A percentile compares a stretch with the other conserved stretches of the same genome.
Conservation (phyloP, 1,140 invertebrate species). For the Lasaia peninsularis region DNA sequence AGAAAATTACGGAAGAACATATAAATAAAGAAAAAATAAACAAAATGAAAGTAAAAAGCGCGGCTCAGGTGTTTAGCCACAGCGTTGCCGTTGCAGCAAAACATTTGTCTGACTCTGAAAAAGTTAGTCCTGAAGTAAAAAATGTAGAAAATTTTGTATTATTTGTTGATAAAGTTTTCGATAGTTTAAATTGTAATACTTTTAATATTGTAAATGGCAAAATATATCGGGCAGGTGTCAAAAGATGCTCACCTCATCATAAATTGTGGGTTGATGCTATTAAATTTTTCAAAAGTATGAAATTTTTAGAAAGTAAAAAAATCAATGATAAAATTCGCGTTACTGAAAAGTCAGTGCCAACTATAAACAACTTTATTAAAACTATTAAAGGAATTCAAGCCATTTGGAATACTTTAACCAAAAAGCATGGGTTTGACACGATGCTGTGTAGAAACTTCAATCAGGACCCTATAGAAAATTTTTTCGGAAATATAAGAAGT, state of each 20-base stretch:
- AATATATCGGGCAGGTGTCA: constrained; percentile 25
- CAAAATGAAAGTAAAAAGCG: constrained; percentile 23
- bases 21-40: constrained; percentile 27
- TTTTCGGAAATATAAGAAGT: constrained; percentile 31
- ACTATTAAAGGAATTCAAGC: constrained; percentile 24
- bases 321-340: constrained; percentile 15
- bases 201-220: constrained; percentile 24
- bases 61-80: too few species aligned
- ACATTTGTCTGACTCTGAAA: constrained; percentile 20
- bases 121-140: constrained; percentile 18
- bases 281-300: constrained; percentile 21
- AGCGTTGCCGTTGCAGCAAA: too few species aligned
- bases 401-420: constrained; percentile 20
- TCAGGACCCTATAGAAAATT: constrained; percentile 33
- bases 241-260: constrained; percentile 24
- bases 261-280: constrained; percentile 24
- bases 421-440: constrained; percentile 24
- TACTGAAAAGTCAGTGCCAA: constrained; percentile 2
- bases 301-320: constrained; percentile 17
- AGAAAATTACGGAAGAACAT: constrained; percentile 31
- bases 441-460: constrained; percentile 32
- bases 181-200: constrained; percentile 26
- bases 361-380: too few species aligned
- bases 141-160: constrained; percentile 14
- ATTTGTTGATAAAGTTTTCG: constrained; percentile 30